phyloP scores from a whole-genome alignment of 2,797 vertebrate genomes.

The Paguma larvata region DNA sequence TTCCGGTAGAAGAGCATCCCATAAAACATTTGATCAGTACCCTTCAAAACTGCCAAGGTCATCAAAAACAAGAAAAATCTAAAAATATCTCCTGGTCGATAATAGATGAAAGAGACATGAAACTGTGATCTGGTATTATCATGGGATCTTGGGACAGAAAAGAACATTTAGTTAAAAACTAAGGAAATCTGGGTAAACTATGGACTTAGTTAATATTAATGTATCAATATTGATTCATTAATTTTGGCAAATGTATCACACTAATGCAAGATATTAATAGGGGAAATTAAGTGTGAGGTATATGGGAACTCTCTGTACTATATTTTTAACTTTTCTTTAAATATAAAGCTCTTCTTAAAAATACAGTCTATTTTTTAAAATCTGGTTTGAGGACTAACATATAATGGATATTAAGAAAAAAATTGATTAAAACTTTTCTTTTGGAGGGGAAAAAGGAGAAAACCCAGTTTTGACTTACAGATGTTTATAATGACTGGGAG shows the following conservation, averaged over 20 bases:
- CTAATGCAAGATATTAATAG: neutral
- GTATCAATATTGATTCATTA: neutral
- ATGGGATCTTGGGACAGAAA: neutral
- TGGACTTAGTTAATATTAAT: neutral
- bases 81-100: neutral
- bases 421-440: neutral
- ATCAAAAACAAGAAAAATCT: neutral
- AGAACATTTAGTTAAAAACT: neutral
- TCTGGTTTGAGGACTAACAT: neutral
- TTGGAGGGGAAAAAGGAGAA: neutral
- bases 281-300: neutral
- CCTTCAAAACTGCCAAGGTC: neutral
- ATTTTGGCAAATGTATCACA: neutral
- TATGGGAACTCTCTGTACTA: neutral
- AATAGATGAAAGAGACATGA: neutral
- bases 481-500: neutral
- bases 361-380: neutral
- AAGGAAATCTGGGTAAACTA: neutral
- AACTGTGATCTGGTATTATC: neutral
- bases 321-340: neutral
- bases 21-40: neutral
- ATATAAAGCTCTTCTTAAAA: constrained; percentile 47
- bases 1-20: neutral
- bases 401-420: neutral
- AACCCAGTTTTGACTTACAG: neutral